These are phyloP conservation scores for Loris lydekkerianus DNA, from an alignment of 2,797 vertebrate species.

Conservation along the genomic window DNA sequence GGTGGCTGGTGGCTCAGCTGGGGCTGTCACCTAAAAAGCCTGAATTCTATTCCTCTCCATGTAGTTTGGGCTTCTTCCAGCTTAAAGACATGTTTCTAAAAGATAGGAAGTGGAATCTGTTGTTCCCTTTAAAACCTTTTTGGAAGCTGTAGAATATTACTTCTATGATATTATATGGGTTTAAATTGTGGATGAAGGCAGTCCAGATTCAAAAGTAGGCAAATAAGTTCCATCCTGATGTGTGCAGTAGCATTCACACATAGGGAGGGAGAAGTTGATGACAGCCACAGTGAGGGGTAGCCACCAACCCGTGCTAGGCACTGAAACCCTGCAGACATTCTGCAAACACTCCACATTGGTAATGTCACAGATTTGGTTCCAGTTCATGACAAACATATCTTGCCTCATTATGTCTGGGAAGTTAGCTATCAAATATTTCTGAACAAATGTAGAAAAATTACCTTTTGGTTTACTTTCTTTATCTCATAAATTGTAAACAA, in stretches of 20 bases:
- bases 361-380: not conserved
- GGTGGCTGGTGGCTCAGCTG: not conserved
- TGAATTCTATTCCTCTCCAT: not conserved
- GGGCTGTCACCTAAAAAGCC: not conserved
- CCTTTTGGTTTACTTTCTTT: not conserved
- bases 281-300: not conserved
- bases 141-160: not conserved
- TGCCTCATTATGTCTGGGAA: not conserved
- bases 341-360: not conserved
- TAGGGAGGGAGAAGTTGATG: not conserved
- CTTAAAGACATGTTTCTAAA: not conserved
- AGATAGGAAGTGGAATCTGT: not conserved
- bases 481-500: not conserved
- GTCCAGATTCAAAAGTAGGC: not conserved
- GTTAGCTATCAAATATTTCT: not conserved
- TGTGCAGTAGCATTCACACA: not conserved
- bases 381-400: not conserved
- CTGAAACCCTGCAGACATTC: not conserved
- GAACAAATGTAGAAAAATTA: not conserved
- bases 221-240: not conserved
- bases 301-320: not conserved
- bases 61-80: not conserved
- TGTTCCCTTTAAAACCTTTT: not conserved
- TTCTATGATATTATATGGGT: not conserved
- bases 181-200: not conserved